Evolutionary conservation across 1,140 invertebrate genomes (phyloP).

Genomic region (Carposina sasakii): DNA sequence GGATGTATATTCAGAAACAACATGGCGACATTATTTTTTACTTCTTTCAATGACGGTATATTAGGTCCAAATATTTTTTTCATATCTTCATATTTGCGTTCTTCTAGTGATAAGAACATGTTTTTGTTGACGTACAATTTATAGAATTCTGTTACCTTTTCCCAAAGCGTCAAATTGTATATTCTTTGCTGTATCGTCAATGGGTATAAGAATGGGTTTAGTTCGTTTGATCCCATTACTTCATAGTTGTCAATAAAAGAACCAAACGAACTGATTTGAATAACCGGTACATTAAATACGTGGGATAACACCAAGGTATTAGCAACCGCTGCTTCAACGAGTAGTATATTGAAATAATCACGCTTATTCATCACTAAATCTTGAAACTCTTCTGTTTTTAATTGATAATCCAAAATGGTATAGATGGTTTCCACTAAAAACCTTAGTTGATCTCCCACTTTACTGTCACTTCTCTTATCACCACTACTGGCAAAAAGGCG

Average conservation of each 20-base stretch:
- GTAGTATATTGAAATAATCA: too few species aligned
- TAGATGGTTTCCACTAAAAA: too few species aligned
- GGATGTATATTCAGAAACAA: constrained; percentile 70
- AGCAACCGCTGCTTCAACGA: constrained; percentile 28
- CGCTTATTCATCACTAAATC: too few species aligned
- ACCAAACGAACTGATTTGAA: constrained; percentile 40
- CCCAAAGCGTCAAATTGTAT: constrained; percentile 32
- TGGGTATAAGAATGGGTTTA: constrained; percentile 55
- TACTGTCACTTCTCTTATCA: background rate
- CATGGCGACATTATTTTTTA: constrained; percentile 67
- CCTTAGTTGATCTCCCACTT: too few species aligned
- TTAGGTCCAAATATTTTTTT: constrained; percentile 24
- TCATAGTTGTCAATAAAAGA: constrained; percentile 19
- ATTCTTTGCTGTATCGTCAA: constrained; percentile 32
- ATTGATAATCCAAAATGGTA: too few species aligned
- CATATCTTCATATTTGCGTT: constrained; percentile 18
- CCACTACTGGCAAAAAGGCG: background rate
- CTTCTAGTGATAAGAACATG: constrained; percentile 7
- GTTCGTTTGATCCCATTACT: constrained; percentile 45
- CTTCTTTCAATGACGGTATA: constrained; percentile 44
- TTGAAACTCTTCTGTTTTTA: too few species aligned
- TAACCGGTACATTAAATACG: constrained; percentile 45
- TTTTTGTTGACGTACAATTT: constrained; percentile 11
- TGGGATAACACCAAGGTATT: constrained; percentile 37
- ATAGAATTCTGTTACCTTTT: constrained; percentile 37